Conservation (phyloP, 1,140 invertebrate genomes). For the Achroia grisella region DNA sequence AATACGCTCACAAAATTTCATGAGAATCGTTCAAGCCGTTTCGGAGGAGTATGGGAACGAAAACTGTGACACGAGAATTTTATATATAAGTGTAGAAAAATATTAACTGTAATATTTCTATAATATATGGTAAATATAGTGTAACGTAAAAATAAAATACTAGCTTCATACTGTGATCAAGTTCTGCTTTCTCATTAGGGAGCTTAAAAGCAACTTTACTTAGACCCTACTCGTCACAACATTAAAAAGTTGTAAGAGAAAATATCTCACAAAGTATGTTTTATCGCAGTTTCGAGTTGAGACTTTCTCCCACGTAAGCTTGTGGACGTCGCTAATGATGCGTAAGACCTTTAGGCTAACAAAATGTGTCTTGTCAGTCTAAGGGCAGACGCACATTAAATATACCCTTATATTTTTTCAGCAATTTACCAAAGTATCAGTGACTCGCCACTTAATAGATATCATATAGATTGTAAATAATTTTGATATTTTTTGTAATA, state of each 20-base stretch:
- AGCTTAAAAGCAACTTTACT: constrained; percentile 36
- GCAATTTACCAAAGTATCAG: too few species aligned
- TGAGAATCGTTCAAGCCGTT: too few species aligned
- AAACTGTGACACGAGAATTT: too few species aligned
- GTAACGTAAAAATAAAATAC: constrained; percentile 1
- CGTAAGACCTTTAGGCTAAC: constrained; percentile 19
- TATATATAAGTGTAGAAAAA: too few species aligned
- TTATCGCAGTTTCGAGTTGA: constrained; percentile 46
- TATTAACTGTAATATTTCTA: too few species aligned
- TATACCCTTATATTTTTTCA: too few species aligned
- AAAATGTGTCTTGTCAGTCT: not conserved
- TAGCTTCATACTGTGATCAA: constrained; percentile 8
- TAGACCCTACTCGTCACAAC: constrained; percentile 30
- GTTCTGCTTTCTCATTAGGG: constrained; percentile 39
- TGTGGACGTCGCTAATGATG: constrained; percentile 39
- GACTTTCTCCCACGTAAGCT: constrained; percentile 27
- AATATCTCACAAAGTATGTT: constrained; percentile 55
- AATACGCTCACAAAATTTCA: too few species aligned
- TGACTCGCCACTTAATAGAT: too few species aligned
- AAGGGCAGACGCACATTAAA: not conserved
- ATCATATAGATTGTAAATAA: too few species aligned
- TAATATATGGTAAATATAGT: too few species aligned
- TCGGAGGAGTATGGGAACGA: too few species aligned
- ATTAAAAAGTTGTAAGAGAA: constrained; percentile 57
- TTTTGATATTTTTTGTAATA: too few species aligned